Evolutionary conservation across 2,113 vertebrate species (phyloP).

Genomic region (Casuarius casuarius): DNA sequence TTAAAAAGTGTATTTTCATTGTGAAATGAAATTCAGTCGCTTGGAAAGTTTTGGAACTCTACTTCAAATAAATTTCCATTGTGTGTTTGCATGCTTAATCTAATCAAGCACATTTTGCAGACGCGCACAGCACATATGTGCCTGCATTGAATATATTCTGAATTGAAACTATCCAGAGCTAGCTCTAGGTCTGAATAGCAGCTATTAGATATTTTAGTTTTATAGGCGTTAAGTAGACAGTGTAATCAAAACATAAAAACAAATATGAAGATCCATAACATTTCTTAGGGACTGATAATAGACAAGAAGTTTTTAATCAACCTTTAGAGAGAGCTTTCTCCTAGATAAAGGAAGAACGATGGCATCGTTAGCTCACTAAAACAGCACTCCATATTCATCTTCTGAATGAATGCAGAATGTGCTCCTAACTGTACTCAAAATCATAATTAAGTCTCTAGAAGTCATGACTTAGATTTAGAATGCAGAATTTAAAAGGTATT

Average conservation of each 20-base stretch:
- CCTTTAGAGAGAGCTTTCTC: background rate
- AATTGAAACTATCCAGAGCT: background rate
- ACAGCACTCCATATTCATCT: background rate
- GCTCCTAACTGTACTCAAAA: background rate
- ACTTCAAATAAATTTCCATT: background rate
- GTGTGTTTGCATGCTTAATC: background rate
- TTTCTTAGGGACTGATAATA: background rate
- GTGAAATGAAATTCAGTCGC: background rate
- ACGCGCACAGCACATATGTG: background rate
- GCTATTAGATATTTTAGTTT: background rate
- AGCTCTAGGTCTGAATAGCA: background rate
- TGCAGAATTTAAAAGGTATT: background rate
- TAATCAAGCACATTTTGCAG: background rate
- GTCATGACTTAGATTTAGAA: accelerated
- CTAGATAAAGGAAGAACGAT: background rate
- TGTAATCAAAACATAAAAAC: background rate
- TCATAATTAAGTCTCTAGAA: background rate
- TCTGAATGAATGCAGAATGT: accelerated
- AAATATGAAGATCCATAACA: background rate
- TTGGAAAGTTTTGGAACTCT: background rate
- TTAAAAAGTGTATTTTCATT: background rate
- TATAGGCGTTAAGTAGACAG: background rate
- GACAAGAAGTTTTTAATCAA: background rate
- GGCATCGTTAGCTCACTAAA: background rate
- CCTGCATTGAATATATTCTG: background rate